Percentiles rank a stretch among this genome's conserved stretches.
These are phyloP conservation scores for Perdita meconis DNA, from an alignment of 2,888 invertebrate species.

Conservation along the genomic window DNA sequence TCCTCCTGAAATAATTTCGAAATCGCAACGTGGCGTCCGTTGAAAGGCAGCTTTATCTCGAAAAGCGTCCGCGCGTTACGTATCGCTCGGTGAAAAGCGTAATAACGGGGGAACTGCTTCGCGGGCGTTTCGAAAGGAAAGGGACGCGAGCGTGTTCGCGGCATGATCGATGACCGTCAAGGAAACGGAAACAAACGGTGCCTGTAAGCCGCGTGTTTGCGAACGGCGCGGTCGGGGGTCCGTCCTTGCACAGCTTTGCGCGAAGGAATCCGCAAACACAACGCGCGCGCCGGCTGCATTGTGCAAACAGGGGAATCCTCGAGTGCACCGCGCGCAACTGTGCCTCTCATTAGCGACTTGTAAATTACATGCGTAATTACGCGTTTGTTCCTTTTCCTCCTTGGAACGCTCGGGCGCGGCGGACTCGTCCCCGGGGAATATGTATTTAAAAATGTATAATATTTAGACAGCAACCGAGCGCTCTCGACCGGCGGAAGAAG, in stretches of 20 bases:
- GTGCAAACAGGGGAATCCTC: slow-evolving; percentile 31
- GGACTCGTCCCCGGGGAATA: not conserved
- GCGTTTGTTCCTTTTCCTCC: not conserved
- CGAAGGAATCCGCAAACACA: slow-evolving; percentile 48
- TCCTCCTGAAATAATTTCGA: too few species aligned
- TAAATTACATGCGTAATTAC: slow-evolving; percentile 41
- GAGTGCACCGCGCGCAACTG: slow-evolving; percentile 14
- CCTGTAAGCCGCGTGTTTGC: slow-evolving; percentile 33
- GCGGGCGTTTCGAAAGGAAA: not conserved
- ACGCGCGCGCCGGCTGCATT: slow-evolving; percentile 16
- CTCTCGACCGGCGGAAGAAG: not conserved
- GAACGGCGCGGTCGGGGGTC: slow-evolving; percentile 8
- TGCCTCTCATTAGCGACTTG: slow-evolving; percentile 44
- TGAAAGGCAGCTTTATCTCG: not conserved
- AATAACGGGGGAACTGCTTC: slow-evolving; percentile 1
- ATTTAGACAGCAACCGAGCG: not conserved
- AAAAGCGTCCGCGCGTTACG: not conserved
- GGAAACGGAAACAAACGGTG: slow-evolving; percentile 26
- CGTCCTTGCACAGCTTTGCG: slow-evolving; percentile 27
- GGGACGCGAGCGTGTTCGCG: not conserved
- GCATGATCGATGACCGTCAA: slow-evolving; percentile 35
- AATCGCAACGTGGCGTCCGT: too few species aligned
- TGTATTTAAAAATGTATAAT: slow-evolving; percentile 12
- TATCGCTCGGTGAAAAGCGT: not conserved
- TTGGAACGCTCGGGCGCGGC: not conserved